A percentile compares a stretch with the other conserved stretches of the same genome.
These are phyloP conservation scores for Yponomeuta sedellus DNA, from an alignment of 2,888 invertebrate species.

Conservation along the genomic window DNA sequence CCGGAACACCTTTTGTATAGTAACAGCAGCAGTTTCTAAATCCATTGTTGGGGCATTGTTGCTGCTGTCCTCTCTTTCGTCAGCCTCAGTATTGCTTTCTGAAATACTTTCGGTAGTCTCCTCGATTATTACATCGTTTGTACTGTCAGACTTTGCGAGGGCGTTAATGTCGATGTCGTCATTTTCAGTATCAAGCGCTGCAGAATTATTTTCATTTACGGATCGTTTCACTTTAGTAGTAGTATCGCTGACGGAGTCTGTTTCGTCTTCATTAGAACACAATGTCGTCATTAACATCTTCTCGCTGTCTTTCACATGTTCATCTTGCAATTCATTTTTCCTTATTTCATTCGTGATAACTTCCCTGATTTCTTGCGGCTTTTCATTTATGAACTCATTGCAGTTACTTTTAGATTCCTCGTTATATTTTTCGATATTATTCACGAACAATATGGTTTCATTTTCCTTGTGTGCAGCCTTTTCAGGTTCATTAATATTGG, in stretches of 20 bases:
- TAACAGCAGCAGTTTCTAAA: slow-evolving; percentile 70
- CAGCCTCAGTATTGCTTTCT: slow-evolving; percentile 20
- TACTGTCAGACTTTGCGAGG: slow-evolving; percentile 12
- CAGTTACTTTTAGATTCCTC: slow-evolving; percentile 1
- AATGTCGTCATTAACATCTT: neutral
- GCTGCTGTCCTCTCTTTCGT: slow-evolving; percentile 23
- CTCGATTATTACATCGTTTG: neutral
- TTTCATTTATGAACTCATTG: neutral
- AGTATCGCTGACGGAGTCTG: neutral
- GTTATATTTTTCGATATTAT: neutral
- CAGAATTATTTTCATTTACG: neutral
- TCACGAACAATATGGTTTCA: neutral
- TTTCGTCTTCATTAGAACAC: slow-evolving; percentile 2
- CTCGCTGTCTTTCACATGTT: slow-evolving; percentile 11
- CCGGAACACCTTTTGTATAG: slow-evolving; percentile 77
- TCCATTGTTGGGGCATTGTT: slow-evolving; percentile 46
- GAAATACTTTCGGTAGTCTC: slow-evolving; percentile 13
- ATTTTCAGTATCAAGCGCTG: neutral
- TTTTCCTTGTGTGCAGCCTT: neutral
- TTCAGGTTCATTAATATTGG: slow-evolving; percentile 6
- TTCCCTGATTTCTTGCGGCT: neutral
- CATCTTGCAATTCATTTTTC: neutral
- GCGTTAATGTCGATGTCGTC: slow-evolving; percentile 1
- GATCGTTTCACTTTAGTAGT: neutral
- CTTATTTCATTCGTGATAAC: neutral